phyloP scores from a whole-genome alignment of 2,113 vertebrate species.

The Mugil cephalus region DNA sequence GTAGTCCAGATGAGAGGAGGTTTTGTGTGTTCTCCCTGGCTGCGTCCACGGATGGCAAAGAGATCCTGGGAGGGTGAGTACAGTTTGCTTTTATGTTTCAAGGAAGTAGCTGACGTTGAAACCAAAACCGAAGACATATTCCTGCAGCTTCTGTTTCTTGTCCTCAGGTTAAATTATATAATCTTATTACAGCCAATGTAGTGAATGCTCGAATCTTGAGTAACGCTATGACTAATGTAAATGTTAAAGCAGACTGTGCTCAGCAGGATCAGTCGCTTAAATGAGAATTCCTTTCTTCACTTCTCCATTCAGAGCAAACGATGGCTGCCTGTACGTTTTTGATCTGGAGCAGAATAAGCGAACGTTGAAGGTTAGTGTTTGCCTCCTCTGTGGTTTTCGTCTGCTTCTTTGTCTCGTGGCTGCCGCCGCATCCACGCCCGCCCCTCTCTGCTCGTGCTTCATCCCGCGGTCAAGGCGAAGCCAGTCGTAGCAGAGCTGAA shows the following conservation, averaged over 20 bases:
- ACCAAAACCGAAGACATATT: constrained; percentile 8
- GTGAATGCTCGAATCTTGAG: background rate
- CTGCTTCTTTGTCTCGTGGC: background rate
- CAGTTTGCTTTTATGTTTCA: constrained; percentile 36
- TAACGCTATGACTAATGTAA: too few species aligned
- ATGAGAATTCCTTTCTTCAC: background rate
- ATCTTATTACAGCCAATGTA: background rate
- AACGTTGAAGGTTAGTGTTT: constrained; percentile 88
- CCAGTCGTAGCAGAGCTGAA: background rate
- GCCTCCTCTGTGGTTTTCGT: background rate
- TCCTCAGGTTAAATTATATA: background rate
- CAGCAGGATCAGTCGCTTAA: background rate
- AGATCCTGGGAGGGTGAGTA: constrained; percentile 92
- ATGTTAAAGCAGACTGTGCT: too few species aligned
- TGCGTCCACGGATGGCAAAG: constrained; percentile 90
- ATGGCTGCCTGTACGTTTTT: constrained; percentile 93
- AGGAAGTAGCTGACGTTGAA: constrained; percentile 24
- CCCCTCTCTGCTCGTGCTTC: background rate
- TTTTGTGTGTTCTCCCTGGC: constrained; percentile 94
- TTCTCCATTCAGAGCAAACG: constrained; percentile 87
- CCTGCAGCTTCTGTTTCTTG: constrained; percentile 5
- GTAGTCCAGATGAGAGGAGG: constrained; percentile 91
- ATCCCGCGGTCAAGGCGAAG: constrained; percentile 39
- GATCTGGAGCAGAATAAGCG: constrained; percentile 92
- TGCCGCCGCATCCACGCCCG: background rate